phyloP scores from a whole-genome alignment of 2,797 vertebrate genomes.

The Squalus acanthias region DNA sequence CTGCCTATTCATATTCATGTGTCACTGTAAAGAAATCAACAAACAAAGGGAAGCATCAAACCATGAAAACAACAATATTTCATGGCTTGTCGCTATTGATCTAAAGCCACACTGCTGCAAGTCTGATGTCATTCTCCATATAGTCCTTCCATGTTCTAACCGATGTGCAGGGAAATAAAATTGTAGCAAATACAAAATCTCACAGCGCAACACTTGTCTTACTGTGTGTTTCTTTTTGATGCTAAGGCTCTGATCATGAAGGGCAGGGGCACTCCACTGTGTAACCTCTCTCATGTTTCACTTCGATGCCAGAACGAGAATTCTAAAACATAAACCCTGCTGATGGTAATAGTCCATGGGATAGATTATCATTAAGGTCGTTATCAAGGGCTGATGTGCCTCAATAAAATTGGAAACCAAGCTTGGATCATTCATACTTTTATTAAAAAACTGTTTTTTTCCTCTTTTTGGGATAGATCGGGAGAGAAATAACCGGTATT shows the following conservation, averaged over 20 bases:
- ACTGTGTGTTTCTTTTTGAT: neutral
- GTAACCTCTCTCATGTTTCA: neutral
- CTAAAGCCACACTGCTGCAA: neutral
- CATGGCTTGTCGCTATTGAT: slow-evolving; percentile 14
- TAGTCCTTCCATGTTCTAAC: neutral
- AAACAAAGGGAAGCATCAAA: neutral
- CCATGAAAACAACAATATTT: slow-evolving; percentile 21
- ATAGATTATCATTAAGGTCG: neutral
- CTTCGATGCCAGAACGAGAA: neutral
- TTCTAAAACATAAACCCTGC: neutral
- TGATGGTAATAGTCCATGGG: neutral
- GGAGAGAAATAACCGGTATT: neutral
- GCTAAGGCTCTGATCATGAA: neutral
- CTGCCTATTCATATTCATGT: slow-evolving; percentile 24
- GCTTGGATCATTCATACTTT: neutral
- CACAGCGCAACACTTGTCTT: neutral
- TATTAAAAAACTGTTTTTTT: neutral
- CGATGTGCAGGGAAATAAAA: neutral
- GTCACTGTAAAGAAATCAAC: neutral
- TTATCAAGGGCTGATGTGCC: neutral
- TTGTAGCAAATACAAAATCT: neutral
- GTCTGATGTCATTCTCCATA: neutral
- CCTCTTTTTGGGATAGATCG: neutral
- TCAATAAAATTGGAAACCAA: neutral
- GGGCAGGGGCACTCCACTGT: neutral